phyloP scores from a whole-genome alignment of 2,888 invertebrate species.

The Limnephilus marmoratus region DNA sequence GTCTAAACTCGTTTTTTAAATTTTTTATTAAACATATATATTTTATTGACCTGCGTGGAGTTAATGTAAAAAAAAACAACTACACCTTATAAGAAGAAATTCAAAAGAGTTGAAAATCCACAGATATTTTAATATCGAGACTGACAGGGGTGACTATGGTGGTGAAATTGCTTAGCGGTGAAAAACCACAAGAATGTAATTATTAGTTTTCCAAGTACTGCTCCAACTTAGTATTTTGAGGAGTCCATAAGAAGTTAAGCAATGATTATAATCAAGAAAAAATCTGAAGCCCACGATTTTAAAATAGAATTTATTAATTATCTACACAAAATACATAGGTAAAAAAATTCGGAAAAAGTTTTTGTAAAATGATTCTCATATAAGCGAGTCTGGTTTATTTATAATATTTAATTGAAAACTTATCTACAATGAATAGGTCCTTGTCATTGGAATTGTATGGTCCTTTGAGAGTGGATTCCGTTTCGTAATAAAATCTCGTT shows the following conservation, averaged over 20 bases:
- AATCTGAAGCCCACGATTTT: background rate
- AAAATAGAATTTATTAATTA: background rate
- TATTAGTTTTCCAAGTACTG: background rate
- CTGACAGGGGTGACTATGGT: background rate
- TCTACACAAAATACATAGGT: background rate
- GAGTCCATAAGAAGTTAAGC: background rate
- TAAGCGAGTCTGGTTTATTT: background rate
- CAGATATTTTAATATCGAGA: background rate
- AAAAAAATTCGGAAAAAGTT: background rate
- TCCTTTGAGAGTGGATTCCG: slow-evolving; percentile 25
- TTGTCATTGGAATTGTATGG: slow-evolving; percentile 29
- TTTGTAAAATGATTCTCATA: background rate
- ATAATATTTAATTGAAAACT: slow-evolving; percentile 8
- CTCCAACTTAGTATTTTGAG: background rate
- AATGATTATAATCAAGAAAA: background rate
- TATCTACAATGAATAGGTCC: background rate
- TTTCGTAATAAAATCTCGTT: slow-evolving; percentile 47
- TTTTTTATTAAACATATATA: too few species aligned
- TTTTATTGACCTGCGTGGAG: too few species aligned
- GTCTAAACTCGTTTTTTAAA: too few species aligned
- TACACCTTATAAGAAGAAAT: too few species aligned
- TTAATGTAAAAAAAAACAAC: too few species aligned
- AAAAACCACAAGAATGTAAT: background rate
- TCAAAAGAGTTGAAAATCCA: too few species aligned
- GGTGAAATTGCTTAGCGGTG: background rate